These are phyloP conservation scores for Spinus olivaceus DNA, from an alignment of 2,797 vertebrate genomes.

Conservation along the genomic window DNA sequence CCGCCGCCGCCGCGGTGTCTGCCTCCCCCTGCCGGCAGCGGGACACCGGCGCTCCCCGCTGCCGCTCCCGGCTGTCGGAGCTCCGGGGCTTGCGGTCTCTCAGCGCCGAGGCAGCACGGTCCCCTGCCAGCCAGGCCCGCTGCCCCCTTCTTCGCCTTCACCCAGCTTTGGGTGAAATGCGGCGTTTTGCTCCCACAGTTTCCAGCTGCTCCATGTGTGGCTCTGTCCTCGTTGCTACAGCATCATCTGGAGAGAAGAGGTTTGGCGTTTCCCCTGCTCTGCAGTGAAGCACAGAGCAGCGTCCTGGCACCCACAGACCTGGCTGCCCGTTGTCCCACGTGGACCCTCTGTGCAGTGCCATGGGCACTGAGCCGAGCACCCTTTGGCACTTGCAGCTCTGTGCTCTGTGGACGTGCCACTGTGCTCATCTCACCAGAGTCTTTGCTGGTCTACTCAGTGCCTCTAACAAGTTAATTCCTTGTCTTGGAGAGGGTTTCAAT, in stretches of 20 bases:
- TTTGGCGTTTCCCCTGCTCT: not conserved
- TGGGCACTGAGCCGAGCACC: not conserved
- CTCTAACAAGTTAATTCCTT: not conserved
- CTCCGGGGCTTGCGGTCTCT: not conserved
- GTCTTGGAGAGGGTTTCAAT: not conserved
- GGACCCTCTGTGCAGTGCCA: not conserved
- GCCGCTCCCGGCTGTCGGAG: not conserved
- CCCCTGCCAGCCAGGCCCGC: not conserved
- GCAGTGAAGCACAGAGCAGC: rapidly evolving
- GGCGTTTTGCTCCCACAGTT: not conserved
- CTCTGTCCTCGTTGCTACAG: not conserved
- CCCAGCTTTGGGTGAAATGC: not conserved
- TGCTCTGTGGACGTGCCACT: not conserved
- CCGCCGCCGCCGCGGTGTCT: conserved; percentile 9
- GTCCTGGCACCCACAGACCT: not conserved
- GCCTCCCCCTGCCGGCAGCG: conserved; percentile 56
- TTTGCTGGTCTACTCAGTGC: not conserved
- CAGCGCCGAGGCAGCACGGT: not conserved
- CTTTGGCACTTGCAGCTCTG: not conserved
- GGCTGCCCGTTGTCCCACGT: not conserved
- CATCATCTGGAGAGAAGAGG: not conserved
- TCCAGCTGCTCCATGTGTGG: rapidly evolving
- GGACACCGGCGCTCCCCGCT: not conserved
- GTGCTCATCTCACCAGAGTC: not conserved
- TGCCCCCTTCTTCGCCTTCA: no score